Percentiles rank a stretch among this genome's conserved stretches.
Evolutionary conservation across 2,113 vertebrate genomes (phyloP).

Genomic region (Lathamus discolor): DNA sequence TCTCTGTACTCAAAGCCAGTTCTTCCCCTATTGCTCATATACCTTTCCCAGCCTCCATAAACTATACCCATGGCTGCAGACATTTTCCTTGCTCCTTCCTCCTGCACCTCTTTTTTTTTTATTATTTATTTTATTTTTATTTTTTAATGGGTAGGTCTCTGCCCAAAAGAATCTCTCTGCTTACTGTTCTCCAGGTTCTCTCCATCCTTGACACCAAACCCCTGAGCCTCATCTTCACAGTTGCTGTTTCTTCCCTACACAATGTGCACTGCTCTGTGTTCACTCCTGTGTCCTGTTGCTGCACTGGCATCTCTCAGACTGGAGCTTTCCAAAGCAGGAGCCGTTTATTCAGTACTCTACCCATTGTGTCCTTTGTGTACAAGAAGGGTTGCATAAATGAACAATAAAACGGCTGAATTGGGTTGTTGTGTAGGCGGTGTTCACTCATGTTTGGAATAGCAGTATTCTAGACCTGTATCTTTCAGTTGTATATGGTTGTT

Average conservation of each 20-base stretch:
- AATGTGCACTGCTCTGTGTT: rapidly evolving
- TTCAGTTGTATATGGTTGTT: not conserved
- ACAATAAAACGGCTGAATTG: not conserved
- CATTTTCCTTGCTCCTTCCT: not conserved
- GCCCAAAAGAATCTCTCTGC: not conserved
- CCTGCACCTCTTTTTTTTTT: not conserved
- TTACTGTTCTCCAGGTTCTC: not conserved
- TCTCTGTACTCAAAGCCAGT: not conserved
- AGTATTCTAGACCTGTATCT: not conserved
- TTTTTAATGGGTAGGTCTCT: not conserved
- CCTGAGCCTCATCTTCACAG: rapidly evolving
- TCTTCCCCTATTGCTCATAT: rapidly evolving
- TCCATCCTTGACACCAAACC: not conserved
- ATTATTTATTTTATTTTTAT: not conserved
- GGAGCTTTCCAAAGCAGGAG: not conserved
- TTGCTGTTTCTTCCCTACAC: not conserved
- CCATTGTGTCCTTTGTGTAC: not conserved
- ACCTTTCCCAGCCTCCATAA: not conserved
- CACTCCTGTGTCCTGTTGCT: rapidly evolving
- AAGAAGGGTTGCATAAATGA: not conserved
- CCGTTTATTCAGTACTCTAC: not conserved
- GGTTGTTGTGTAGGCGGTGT: not conserved
- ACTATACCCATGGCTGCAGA: not conserved
- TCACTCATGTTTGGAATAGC: not conserved
- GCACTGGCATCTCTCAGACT: not conserved